Percentiles rank a stretch among this genome's conserved stretches.
These are phyloP conservation scores for Zophobas atratus DNA, from an alignment of 1,140 invertebrate species.

Conservation along the genomic window DNA sequence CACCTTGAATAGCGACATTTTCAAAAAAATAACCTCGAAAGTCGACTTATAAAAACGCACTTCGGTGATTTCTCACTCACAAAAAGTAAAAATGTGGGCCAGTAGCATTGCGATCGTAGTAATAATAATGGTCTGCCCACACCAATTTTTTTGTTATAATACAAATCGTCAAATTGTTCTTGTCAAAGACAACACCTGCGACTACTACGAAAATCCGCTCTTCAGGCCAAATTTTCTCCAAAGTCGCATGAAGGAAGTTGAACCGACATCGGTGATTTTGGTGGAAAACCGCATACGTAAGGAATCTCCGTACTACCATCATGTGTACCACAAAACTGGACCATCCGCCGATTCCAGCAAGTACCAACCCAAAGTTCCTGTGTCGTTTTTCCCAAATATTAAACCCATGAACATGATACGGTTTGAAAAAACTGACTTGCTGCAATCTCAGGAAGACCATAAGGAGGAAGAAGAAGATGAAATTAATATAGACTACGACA, in stretches of 20 bases:
- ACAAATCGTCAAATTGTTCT: conserved; percentile 17
- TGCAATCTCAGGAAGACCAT: not conserved
- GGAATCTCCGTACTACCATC: conserved; percentile 12
- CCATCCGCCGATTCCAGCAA: not conserved
- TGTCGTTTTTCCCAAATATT: conserved; percentile 7
- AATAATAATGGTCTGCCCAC: conserved; percentile 13
- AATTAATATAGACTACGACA: conserved; percentile 20
- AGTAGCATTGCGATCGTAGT: not conserved
- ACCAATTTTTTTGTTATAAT: conserved; percentile 14
- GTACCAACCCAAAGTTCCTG: conserved; percentile 13
- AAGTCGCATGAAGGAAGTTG: not conserved
- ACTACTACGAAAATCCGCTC: conserved; percentile 13
- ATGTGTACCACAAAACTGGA: not conserved
- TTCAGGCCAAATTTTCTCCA: conserved; percentile 24
- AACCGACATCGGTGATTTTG: conserved; percentile 18
- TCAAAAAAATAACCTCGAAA: not conserved
- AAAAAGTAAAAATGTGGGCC: conserved; percentile 9
- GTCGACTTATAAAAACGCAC: conserved; percentile 5
- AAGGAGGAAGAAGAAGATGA: conserved; percentile 10
- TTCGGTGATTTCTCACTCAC: not conserved
- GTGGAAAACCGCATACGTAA: conserved; percentile 9
- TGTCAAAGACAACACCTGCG: conserved; percentile 2
- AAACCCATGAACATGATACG: not conserved
- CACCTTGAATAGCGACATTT: not conserved
- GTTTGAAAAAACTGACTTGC: not conserved